Evolutionary conservation across 1,140 invertebrate genomes (phyloP), one percentile per base, ranked within the genome.

Genomic region (Gerris buenoi): DNA sequence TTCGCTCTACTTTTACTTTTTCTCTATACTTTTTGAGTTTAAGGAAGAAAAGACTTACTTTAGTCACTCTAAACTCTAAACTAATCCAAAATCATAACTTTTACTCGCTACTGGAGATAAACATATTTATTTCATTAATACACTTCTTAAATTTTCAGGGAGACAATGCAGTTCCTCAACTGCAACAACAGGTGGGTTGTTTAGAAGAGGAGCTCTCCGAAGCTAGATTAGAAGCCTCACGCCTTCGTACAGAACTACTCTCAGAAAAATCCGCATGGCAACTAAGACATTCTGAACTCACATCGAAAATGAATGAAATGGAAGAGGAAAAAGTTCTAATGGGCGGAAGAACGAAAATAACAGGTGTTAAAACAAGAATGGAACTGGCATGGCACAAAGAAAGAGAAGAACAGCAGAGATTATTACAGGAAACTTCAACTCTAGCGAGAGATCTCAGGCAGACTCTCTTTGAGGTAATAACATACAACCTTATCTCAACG

Each of bases 301-400:
- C 91, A 72, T 95, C 93, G 0, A 86, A 87, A 74, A 84, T 96
- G 3, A 97, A 97, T 76, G 92, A 97, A 84, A 88, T 91, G 69
- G 90, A 93, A 77, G 90, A 93, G 77, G 90, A 93, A 66, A 80
- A 87, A 65, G 79, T 92, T 59, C 77, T 92, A 2, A 84, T 83
- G 1, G 89, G 88, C 67, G 91, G 90, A 67, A 81, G 91, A 66
- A 88, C 90, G 0, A 88, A 91, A 74, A 87, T 92, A 69, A 87
- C 89, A 2, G 90, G 91, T 25, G 78, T 93, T 62, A 88, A 90
- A 74, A 92, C 92, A 1, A 84, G 90, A 56, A 87, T 97, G 83
- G 93, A 97, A 75, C 77, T 95, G 15, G 91, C 93, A 0, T 97
- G 94, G 94, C 92, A 95, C 72, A 96, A 95, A 75, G 95, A 97